Evolutionary conservation across 1,140 invertebrate species (phyloP), one percentile per base, ranked within the genome.

Genomic region (Zaprionus gabonicus): DNA sequence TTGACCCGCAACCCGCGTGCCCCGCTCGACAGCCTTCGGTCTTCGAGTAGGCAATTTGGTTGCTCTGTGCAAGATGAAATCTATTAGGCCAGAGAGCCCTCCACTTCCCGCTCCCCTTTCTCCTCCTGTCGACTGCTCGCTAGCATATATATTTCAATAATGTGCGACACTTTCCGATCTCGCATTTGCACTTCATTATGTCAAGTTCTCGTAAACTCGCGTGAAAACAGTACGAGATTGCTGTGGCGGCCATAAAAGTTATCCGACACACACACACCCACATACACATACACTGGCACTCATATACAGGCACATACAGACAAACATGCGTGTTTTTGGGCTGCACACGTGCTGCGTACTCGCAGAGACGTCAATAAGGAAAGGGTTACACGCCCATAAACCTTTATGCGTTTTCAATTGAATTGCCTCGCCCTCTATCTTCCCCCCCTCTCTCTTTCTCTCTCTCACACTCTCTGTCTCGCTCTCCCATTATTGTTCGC

Each of bases 381-480:
- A 46, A 46, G 41, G 41, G 41, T 46, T 17, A 46, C 41, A 46
- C 41, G 41, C 41, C 41, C 41, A 46, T 46, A 46, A 46, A 46
- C 41, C 41, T 46, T 46, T 46, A 46, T 17, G 41, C 41, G 41
- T 46, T 46, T 46, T 46, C 41, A 46, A 46, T 46, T 46, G 41
- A 46, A 17, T 46, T 46, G n/a, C 41, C 41, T 17, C 6, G 2
- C 41, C 7, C 41, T 9, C 41, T n/a, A 2, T 2, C n/a, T 44
- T 4, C 5, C 41, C n/a, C n/a, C 0, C 15, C 41, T 44, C 41
- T 2, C 15, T 44, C 41, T 17, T n/a, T 46, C n/a, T 7, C 6
- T 17, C 41, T 2, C 41, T 7, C 6, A 15, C n/a, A 1, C 15
- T 9, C 41, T 17, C 41, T 17, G 7, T 10, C 41, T 46, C 41